Evolutionary conservation across 2,888 invertebrate species (phyloP).

Genomic region (Patella depressa): DNA sequence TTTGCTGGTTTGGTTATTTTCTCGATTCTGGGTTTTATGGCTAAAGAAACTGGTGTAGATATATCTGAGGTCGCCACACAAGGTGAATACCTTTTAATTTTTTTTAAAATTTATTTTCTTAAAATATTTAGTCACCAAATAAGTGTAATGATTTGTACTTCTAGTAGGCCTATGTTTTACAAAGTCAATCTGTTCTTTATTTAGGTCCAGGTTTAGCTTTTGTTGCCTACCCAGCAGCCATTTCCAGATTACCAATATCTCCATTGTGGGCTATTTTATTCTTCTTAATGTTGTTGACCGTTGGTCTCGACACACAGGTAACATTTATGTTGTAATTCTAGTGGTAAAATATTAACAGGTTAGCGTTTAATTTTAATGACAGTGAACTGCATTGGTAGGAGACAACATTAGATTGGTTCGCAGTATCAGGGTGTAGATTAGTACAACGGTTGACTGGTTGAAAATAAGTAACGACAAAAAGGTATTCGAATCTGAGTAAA

Average conservation of each 20-base stretch:
- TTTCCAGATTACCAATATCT: slow-evolving; percentile 1
- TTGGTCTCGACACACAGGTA: slow-evolving; percentile 8
- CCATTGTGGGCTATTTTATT: slow-evolving; percentile 9
- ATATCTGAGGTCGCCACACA: slow-evolving; percentile 67
- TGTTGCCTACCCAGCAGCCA: slow-evolving; percentile 9
- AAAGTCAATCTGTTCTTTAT: not conserved
- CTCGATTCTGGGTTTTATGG: slow-evolving; percentile 76
- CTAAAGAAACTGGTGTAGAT: slow-evolving; percentile 60
- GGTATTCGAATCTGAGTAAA: too few species aligned
- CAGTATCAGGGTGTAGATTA: too few species aligned
- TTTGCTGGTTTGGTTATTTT: slow-evolving; percentile 69
- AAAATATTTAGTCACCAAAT: too few species aligned
- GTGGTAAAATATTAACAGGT: not conserved
- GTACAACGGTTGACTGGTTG: too few species aligned
- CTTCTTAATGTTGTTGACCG: not conserved
- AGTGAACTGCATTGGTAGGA: slow-evolving; percentile 2
- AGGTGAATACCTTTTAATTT: slow-evolving; percentile 45
- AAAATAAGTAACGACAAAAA: too few species aligned
- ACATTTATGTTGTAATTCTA: not conserved
- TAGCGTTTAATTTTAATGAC: not conserved
- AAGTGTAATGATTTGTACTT: too few species aligned
- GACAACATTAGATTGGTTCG: slow-evolving; percentile 1
- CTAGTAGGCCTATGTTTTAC: too few species aligned
- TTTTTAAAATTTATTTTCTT: too few species aligned
- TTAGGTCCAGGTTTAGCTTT: slow-evolving; percentile 10